Percentiles rank a stretch among this genome's conserved stretches.
Evolutionary conservation across 1,140 invertebrate genomes (phyloP).

Genomic region (Oncopodura yosiiana): DNA sequence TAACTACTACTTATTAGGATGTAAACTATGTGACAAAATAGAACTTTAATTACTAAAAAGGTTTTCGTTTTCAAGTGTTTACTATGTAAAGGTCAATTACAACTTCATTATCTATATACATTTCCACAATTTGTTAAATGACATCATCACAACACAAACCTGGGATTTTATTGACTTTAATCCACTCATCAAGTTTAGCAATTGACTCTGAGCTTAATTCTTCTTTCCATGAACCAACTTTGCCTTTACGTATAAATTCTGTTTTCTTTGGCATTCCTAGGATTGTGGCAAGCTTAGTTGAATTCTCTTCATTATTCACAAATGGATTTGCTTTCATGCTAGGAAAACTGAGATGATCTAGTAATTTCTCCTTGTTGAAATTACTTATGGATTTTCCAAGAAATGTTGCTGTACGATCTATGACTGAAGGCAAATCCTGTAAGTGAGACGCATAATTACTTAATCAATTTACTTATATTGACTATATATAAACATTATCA

Average conservation of each 20-base stretch:
- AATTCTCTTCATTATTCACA: constrained; percentile 45
- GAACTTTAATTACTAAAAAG: too few species aligned
- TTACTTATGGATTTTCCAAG: constrained; percentile 55
- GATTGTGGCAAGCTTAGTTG: neutral
- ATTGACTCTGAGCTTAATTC: constrained; percentile 47
- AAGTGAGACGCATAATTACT: too few species aligned
- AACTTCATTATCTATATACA: too few species aligned
- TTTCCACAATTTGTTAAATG: too few species aligned
- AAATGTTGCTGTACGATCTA: constrained; percentile 60
- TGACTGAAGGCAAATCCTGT: constrained; percentile 50
- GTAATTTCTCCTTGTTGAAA: constrained; percentile 52
- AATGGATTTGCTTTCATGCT: constrained; percentile 70
- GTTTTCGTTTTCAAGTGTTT: too few species aligned
- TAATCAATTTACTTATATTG: too few species aligned
- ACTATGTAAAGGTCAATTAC: too few species aligned
- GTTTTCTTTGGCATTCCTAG: neutral
- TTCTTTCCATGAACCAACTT: constrained; percentile 24
- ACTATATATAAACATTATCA: too few species aligned
- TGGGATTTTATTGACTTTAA: constrained; percentile 16
- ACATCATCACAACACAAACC: too few species aligned
- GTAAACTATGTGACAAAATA: too few species aligned
- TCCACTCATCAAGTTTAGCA: constrained; percentile 21
- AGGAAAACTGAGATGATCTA: constrained; percentile 63
- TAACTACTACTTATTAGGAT: too few species aligned
- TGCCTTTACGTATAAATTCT: constrained; percentile 21